These are phyloP conservation scores for Creontiades dilutus DNA, from an alignment of 2,888 invertebrate species.

Conservation along the genomic window DNA sequence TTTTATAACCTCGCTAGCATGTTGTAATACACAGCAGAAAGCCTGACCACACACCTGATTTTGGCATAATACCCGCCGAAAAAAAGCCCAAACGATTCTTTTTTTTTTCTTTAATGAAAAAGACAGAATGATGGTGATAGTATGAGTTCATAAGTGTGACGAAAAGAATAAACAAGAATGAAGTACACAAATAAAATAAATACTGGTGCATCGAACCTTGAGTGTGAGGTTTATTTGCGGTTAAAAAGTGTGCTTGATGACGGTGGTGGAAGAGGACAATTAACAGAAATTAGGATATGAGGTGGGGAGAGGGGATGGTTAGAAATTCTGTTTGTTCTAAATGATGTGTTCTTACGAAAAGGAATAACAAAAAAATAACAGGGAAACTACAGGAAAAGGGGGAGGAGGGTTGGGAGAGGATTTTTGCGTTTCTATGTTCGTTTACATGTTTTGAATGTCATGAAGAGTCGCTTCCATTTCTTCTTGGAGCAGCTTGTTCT, in stretches of 20 bases:
- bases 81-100: neutral
- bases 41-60: neutral
- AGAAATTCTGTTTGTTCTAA: constrained; percentile 19
- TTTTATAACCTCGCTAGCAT: neutral
- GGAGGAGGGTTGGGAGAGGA: constrained; percentile 42
- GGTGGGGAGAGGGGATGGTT: constrained; percentile 62
- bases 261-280: constrained; percentile 70
- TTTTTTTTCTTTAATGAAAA: constrained; percentile 9
- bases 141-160: neutral
- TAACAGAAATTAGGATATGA: constrained; percentile 54
- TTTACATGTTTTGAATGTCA: constrained; percentile 99
- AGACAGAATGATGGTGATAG: constrained; percentile 12
- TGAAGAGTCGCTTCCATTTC: constrained; percentile 99
- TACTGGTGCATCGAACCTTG: constrained; percentile 73
- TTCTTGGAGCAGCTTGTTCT: constrained; percentile 97
- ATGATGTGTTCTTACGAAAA: neutral
- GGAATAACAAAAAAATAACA: constrained; percentile 29
- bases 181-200: constrained; percentile 64
- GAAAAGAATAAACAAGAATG: neutral
- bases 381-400: constrained; percentile 23
- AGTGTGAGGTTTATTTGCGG: constrained; percentile 55
- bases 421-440: constrained; percentile 54
- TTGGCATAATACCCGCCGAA: neutral
- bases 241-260: constrained; percentile 65
- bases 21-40: neutral